Evolutionary conservation across 2,113 vertebrate species (phyloP), one percentile per base, ranked within the genome.

Genomic region (Caranx ignobilis): DNA sequence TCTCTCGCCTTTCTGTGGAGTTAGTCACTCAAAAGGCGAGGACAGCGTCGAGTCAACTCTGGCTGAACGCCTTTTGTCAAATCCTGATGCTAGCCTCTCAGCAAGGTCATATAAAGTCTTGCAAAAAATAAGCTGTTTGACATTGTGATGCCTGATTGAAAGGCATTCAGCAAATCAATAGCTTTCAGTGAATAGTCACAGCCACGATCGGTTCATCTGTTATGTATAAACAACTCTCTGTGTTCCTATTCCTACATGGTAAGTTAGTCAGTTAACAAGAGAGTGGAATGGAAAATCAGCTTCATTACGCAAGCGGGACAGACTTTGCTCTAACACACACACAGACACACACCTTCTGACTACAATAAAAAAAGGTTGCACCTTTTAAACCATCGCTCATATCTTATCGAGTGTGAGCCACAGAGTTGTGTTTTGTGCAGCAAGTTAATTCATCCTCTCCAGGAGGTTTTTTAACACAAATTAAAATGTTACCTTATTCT

Each of bases 361-460:
- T 52, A 45, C 57, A 76, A 45, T 50, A 47, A 43, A 61, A 45
- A 32, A 60, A 73, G 79, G 61, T 85, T 66, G 73, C 57, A 41
- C 35, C 4, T 5, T 16, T 19, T 65, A 80, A 62, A 12, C 32
- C 13, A 16, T 79, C 26, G 67, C 71, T 77, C 72, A 79, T 18
- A 9, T 69, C 41, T 62, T 61, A 71, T 74, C 15, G 26, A 35
- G 59, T 62, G 62, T 75, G 79, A 88, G 80, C 84, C 79, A 77
- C 1, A 16, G 52, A 48, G 78, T 73, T 77, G 70, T 85, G 75
- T 72, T 83, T 83, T 80, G 64, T 75, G 61, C 50, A 0, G 45
- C 26, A 31, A 67, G 32, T 85, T 87, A 90, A 86, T 87, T 86
- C 79, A 91, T 69, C 60, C 73, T 83, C 72, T 88, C 77, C 62